Base-by-base conservation (phyloP, 1,140 invertebrate genomes). In the Ceratina japonica region DNA sequence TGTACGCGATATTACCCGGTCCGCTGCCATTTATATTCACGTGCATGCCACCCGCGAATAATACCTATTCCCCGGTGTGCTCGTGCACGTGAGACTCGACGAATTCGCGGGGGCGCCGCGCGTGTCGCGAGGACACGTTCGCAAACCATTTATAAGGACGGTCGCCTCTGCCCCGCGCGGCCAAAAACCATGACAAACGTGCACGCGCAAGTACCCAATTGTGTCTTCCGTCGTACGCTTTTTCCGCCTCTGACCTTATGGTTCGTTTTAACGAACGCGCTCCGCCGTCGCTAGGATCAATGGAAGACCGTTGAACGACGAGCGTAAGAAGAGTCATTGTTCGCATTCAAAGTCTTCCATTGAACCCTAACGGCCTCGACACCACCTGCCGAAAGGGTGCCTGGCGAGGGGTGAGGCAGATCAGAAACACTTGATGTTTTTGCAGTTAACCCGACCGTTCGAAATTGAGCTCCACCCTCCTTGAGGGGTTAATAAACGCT, bases 1-100 rank as follows among this genome's bases (percentile, higher is more conserved):
- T 61, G 78, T 85, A 79, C 75, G 72, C 64, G 80, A 85, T 83
- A 88, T 88, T 87, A 87, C 84, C 83, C 58, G 73, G 78, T 56
- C 54, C 75, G 24, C 27, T 44, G 37, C 37, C 83, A 82, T 82
- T 85, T 82, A 79, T 74, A 70, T 80, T 82, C 75, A 31, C 73
- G 73, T 75, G 66, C 64, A 56, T 61, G 66, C 31, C 31, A 44
- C 58, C 64, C 73, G n/a, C 56, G 63, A 72, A 78, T 72, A 72
- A 72, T 69, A 72, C 58, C 59, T 71, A 54, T 64, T 71, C 59
- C 68, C 52, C 27, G 51, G 24, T n/a, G 24, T n/a, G 66, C 27
- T 54, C 49, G 44, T 5, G 22, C 49, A 69, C 66, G 66, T 69
- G 66, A 54, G 22, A 22, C 20, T 58, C 27, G 24, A 70, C 65